These are phyloP conservation scores for Centruroides vittatus DNA, from an alignment of 1,140 invertebrate genomes.

Conservation along the genomic window DNA sequence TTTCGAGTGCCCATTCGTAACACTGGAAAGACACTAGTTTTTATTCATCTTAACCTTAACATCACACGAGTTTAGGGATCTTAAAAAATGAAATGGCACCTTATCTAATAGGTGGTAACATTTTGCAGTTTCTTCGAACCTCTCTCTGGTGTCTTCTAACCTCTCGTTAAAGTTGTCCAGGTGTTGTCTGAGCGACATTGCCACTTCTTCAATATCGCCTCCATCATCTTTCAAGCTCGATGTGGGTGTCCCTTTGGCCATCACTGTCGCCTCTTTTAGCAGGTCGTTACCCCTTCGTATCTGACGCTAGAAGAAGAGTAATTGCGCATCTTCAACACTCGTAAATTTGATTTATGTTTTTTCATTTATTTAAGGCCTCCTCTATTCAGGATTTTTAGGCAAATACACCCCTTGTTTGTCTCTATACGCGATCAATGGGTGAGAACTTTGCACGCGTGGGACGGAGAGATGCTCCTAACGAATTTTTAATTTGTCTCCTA, in stretches of 20 bases:
- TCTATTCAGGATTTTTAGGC: too few species aligned
- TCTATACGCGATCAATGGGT: too few species aligned
- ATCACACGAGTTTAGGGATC: too few species aligned
- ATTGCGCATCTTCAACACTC: too few species aligned
- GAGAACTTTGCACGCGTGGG: too few species aligned
- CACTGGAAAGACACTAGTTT: conserved; percentile 29
- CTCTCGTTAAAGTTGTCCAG: conserved; percentile 42
- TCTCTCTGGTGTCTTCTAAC: conserved; percentile 57
- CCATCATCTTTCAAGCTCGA: conserved; percentile 20
- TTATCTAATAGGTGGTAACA: conserved; percentile 60
- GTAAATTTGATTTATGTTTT: too few species aligned
- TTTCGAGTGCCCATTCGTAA: conserved; percentile 55
- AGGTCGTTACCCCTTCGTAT: conserved; percentile 64
- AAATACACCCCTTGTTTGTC: too few species aligned
- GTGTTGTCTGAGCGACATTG: too few species aligned
- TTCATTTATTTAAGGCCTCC: too few species aligned
- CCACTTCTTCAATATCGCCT: conserved; percentile 22
- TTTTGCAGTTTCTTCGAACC: conserved; percentile 57
- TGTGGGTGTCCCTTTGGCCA: conserved; percentile 29
- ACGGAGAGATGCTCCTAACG: too few species aligned
- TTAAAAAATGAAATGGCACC: conserved; percentile 21
- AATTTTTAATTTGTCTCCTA: too few species aligned
- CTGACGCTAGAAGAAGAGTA: conserved; percentile 43
- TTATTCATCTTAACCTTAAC: too few species aligned
- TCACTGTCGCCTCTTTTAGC: conserved; percentile 40